phyloP scores from a whole-genome alignment of 2,797 vertebrate genomes.

The Gambusia yucatana region DNA sequence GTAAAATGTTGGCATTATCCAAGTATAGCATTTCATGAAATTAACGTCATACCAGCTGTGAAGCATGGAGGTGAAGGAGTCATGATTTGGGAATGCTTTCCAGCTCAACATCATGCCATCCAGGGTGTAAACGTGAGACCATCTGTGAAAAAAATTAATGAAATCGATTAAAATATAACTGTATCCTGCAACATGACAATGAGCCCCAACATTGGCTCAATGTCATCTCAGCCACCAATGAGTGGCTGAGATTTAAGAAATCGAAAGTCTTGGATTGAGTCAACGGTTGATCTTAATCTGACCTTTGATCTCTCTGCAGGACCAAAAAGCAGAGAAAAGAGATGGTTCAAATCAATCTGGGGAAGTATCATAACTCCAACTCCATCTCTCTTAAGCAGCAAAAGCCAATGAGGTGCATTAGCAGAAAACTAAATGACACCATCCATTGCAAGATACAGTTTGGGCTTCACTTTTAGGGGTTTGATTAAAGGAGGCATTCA shows the following conservation, averaged over 20 bases:
- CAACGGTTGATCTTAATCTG: neutral
- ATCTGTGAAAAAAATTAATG: neutral
- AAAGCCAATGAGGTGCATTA: no score
- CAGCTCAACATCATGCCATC: neutral
- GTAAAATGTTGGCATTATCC: neutral
- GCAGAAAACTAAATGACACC: no score
- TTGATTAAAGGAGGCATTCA: constrained; percentile 61
- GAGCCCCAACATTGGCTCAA: neutral
- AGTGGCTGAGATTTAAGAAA: neutral
- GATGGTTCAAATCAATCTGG: no score
- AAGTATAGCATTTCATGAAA: neutral
- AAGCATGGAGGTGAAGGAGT: constrained; percentile 1
- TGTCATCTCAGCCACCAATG: neutral
- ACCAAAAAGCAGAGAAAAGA: no score
- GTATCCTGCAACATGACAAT: neutral
- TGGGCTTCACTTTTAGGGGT: constrained; percentile 52
- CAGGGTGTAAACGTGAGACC: neutral
- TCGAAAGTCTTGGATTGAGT: neutral
- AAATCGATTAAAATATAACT: neutral
- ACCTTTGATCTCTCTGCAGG: neutral
- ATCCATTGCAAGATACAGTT: constrained; percentile 18
- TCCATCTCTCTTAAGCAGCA: no score
- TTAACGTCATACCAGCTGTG: neutral
- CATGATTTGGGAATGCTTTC: neutral
- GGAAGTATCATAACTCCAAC: no score